Evolutionary conservation across 1,140 invertebrate species (phyloP).

Genomic region (Drosophila setifemur): DNA sequence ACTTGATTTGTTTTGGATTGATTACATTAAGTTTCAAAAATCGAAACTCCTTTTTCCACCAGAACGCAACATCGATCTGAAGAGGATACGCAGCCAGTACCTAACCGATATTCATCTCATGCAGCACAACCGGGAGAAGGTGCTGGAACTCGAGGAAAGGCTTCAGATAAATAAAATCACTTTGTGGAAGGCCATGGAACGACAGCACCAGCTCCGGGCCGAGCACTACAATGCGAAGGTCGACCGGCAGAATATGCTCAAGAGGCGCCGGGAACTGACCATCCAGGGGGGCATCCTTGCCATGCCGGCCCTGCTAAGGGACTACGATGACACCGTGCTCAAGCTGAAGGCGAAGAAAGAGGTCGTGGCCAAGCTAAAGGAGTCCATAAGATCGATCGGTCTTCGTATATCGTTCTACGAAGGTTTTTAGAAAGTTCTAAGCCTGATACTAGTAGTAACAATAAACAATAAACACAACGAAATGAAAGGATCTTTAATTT

Average conservation of each 20-base stretch:
- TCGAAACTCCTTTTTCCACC: neutral
- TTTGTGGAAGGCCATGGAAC: rapidly evolving
- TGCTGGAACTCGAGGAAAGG: slow-evolving; percentile 25
- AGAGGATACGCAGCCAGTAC: slow-evolving; percentile 27
- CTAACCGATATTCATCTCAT: slow-evolving; percentile 45
- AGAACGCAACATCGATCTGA: slow-evolving; percentile 61
- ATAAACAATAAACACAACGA: neutral
- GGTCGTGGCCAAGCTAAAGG: neutral
- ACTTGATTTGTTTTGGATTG: no score
- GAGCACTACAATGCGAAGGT: slow-evolving; percentile 20
- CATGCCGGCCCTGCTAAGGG: slow-evolving; percentile 61
- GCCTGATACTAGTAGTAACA: no score
- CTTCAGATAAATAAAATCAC: neutral
- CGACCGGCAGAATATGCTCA: slow-evolving; percentile 9
- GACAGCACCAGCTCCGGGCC: slow-evolving; percentile 8
- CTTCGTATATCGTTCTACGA: slow-evolving; percentile 14
- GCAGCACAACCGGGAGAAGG: slow-evolving; percentile 52
- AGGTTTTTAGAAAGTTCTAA: neutral
- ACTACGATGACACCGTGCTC: slow-evolving; percentile 57
- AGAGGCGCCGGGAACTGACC: slow-evolving; percentile 29
- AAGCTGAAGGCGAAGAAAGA: slow-evolving; percentile 4
- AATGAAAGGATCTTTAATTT: no score
- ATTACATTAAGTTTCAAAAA: no score
- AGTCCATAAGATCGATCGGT: slow-evolving; percentile 1
- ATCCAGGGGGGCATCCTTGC: slow-evolving; percentile 59